Base-by-base conservation (phyloP, 2,888 invertebrate genomes). In the Hofmannophila pseudospretella region DNA sequence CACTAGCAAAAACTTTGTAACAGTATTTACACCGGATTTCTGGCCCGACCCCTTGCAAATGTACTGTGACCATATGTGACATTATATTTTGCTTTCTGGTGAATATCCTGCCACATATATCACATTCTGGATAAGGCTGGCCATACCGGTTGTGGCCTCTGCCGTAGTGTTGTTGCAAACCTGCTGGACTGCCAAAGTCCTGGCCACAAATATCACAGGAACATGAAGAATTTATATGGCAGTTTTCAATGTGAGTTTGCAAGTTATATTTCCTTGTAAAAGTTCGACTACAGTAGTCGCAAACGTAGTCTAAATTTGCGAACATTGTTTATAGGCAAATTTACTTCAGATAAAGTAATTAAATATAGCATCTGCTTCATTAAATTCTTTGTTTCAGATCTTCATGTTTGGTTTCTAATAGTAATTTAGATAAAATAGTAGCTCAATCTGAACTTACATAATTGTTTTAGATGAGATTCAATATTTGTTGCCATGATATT, bases 221-320 rank as follows among this genome's bases (percentile, higher is more conserved):
- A 10, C 70, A 67, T 0, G 69, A 53, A 0, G 64, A 51, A 10
- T 71, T 75, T 0, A 73, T 39, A 34, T 84, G 84, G 26, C 66
- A 75, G 41, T 78, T 81, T 27, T 78, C 75, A 13, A 82, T 82
- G 32, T 82, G 82, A 0, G 67, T 74, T 32, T 66, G 72, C 0
- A 84, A 44, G 29, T 84, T 82, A 32, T 78, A 71, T 45, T 82
- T 82, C 3, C 82, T 61, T 1, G 77, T 77, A 27, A 82, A 84
- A 0, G 66, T 51, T 0, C 79, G 59, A 8, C 59, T 60, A 40
- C 82, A 84, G 36, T 79, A 75, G 36, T 81, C 79, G 10, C 81
- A 81, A 0, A 73, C 63, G 13, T 53, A 79, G 32, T 72, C 66
- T 10, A 59, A 10, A 4, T 4, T 7, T 4, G 12, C 4, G 4